phyloP scores from a whole-genome alignment of 2,113 vertebrate genomes.

The Aegotheles bennettii region DNA sequence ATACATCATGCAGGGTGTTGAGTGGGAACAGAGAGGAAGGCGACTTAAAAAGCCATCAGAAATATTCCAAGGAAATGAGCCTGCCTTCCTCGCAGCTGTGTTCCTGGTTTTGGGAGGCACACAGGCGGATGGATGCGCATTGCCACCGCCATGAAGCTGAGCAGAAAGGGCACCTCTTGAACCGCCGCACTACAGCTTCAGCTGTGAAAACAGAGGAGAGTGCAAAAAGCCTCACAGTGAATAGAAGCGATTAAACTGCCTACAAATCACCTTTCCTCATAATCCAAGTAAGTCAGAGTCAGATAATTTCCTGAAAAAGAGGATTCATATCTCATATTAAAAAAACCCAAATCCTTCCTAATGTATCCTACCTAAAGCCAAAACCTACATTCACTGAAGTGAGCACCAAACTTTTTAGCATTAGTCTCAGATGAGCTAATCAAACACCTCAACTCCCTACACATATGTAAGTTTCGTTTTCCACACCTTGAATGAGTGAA shows the following conservation, averaged over 20 bases:
- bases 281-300: neutral
- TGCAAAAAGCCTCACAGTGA: neutral
- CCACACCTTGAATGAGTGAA: neutral
- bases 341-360: neutral
- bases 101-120: neutral
- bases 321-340: neutral
- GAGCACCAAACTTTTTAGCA: neutral
- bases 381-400: neutral
- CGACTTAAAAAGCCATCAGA: neutral
- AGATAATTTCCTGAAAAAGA: neutral
- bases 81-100: neutral
- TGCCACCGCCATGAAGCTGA: fast-evolving
- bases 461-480: neutral
- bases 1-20: neutral
- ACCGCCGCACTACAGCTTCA: neutral
- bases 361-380: neutral
- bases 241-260: neutral
- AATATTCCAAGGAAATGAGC: neutral
- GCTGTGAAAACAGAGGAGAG: neutral
- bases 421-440: neutral
- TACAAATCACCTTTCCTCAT: neutral
- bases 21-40: neutral
- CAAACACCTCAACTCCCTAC: neutral
- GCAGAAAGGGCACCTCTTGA: neutral
- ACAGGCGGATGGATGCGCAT: fast-evolving